A percentile compares a stretch with the other conserved stretches of the same genome.
These are phyloP conservation scores for Liasis olivaceus DNA, from an alignment of 2,797 vertebrate species.

Conservation along the genomic window DNA sequence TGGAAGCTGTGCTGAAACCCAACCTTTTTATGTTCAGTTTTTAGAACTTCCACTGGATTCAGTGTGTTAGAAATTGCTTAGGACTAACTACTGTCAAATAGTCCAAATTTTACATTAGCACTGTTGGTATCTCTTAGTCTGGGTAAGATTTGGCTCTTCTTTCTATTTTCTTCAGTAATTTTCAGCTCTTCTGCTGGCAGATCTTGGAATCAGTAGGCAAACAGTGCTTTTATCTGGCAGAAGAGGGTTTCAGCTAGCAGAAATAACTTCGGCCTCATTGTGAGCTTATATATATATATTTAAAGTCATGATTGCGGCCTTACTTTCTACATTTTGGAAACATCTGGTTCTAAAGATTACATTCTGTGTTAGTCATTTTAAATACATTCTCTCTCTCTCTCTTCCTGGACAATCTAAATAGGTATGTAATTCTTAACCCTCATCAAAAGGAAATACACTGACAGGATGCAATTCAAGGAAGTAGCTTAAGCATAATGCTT, in stretches of 20 bases:
- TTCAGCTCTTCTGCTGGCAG: too few species aligned
- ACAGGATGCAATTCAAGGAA: background rate
- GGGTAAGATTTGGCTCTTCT: background rate
- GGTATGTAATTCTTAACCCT: background rate
- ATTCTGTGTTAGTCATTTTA: background rate
- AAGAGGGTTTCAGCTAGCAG: background rate
- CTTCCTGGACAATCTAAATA: background rate
- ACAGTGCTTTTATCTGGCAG: background rate
- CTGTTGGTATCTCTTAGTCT: background rate
- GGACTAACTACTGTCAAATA: background rate
- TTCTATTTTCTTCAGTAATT: background rate
- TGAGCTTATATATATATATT: background rate
- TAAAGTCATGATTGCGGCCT: background rate
- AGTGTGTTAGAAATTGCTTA: background rate
- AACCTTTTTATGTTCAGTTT: background rate
- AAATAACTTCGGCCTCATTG: background rate
- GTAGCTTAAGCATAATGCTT: background rate
- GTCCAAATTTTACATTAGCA: background rate
- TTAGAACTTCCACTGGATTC: background rate
- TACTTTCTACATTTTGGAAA: background rate
- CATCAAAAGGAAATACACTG: background rate
- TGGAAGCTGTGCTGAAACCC: background rate
- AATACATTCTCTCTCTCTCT: background rate
- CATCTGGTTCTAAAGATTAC: background rate
- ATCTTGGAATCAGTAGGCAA: background rate